phyloP scores from a whole-genome alignment of 1,140 invertebrate species.

The Ceratosolen solmsi region DNA sequence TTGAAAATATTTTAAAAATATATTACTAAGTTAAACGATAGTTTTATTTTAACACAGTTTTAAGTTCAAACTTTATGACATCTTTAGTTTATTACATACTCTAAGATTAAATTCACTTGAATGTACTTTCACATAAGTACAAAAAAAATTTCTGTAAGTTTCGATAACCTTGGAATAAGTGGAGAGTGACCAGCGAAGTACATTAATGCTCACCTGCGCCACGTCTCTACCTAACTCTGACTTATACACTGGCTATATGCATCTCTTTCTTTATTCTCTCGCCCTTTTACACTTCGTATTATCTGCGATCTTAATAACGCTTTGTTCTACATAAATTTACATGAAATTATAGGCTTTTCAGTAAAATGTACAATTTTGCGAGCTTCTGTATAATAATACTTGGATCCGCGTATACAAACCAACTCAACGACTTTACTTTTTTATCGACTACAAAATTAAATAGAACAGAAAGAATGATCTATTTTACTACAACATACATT shows the following conservation, averaged over 20 bases:
- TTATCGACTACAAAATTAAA: background rate
- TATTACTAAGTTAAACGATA: background rate
- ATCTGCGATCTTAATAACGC: slow-evolving; percentile 70
- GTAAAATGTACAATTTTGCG: slow-evolving; percentile 61
- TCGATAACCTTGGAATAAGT: background rate
- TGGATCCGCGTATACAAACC: slow-evolving; percentile 47
- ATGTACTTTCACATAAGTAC: background rate
- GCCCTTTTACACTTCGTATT: slow-evolving; percentile 50
- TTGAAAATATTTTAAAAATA: slow-evolving; percentile 24
- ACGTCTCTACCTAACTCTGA: background rate
- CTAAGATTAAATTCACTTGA: too few species aligned
- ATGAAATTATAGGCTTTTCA: slow-evolving; percentile 69
- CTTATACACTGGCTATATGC: background rate
- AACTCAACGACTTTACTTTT: slow-evolving; percentile 51
- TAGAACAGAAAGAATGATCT: background rate
- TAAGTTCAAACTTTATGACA: slow-evolving; percentile 18
- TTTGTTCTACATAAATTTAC: slow-evolving; percentile 70
- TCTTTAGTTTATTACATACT: background rate
- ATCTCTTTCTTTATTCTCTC: slow-evolving; percentile 37
- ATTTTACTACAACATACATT: background rate
- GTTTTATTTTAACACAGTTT: slow-evolving; percentile 13
- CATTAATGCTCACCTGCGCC: slow-evolving; percentile 17
- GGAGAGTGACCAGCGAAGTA: background rate
- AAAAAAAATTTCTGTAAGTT: slow-evolving; percentile 8
- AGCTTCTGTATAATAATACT: slow-evolving; percentile 60